Percentiles rank a stretch among this genome's conserved stretches.
phyloP scores from a whole-genome alignment of 2,888 invertebrate genomes.

The Lepeophtheirus nordmannii region DNA sequence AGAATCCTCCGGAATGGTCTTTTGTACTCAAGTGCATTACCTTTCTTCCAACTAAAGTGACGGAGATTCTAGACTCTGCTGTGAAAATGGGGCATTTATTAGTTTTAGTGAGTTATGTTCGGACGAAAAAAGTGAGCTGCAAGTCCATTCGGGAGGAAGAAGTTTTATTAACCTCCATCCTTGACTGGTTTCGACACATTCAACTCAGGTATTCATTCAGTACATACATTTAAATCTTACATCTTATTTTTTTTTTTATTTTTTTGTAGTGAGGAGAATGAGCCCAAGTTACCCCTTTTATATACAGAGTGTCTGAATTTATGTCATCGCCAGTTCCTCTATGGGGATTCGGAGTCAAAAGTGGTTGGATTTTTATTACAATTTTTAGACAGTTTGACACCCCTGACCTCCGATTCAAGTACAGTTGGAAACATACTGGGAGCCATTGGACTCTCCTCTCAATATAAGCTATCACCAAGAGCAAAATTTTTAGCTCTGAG shows the following conservation, averaged over 20 bases:
- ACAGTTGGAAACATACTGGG: not conserved
- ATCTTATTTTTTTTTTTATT: too few species aligned
- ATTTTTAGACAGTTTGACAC: not conserved
- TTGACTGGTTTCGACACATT: constrained; percentile 2
- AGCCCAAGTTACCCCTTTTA: not conserved
- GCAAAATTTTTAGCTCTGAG: not conserved
- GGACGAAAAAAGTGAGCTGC: not conserved
- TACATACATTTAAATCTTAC: too few species aligned
- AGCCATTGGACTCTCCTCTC: not conserved
- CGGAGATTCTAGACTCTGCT: not conserved
- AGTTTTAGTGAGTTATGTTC: not conserved
- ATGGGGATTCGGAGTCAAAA: not conserved
- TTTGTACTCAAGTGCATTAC: not conserved
- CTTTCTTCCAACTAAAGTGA: not conserved
- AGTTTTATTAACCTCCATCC: not conserved
- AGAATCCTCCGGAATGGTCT: not conserved
- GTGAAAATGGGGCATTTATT: not conserved
- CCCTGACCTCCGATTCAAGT: not conserved
- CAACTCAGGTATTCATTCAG: not conserved
- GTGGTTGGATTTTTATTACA: not conserved
- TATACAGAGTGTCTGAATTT: not conserved
- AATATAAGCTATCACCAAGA: not conserved
- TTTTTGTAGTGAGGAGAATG: not conserved
- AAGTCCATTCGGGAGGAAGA: constrained; percentile 1
- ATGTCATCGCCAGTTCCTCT: not conserved